Evolutionary conservation across 1,140 invertebrate species (phyloP), one percentile per base, ranked within the genome.

Genomic region (Lepidostoma basale): DNA sequence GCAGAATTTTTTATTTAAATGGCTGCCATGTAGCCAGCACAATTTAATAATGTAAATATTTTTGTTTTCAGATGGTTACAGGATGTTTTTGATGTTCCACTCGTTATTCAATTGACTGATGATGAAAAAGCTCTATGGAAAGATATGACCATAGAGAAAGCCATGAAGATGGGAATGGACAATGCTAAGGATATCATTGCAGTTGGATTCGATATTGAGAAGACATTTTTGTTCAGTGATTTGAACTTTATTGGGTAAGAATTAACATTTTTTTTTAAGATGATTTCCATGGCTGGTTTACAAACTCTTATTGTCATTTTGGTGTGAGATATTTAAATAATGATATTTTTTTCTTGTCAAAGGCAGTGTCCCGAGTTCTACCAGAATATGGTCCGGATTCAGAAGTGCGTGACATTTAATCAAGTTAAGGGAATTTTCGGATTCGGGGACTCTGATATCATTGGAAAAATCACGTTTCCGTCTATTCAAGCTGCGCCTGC

Each of bases 51-150:
- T 3, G 10, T 36, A 12, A 36, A 9, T 44, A n/a, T 16, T n/a
- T 30, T 1, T 58, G 3, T 42, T 60, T 49, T 20, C 45, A 96
- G 95, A 81, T 99, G 96, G 95, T 80, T 99, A 2, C 98, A 99
- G 85, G 97, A 99, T 74, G 90, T 93, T 0, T 99, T 99, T 79
- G 87, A 99, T 84, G 96, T 99, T 45, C 98, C 98, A 28, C 79
- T 99, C 16, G 90, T 99, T 0, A 94, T 98, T 74, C 96, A 99
- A 79, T 80, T 99, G 69, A 99, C 98, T 0, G 98, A 99, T 78
- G 98, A 99, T 83, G 98, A 99, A 79, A 99, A 99, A 78, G 95
- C 90, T 26, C 86, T 99, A 74, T 99, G 98, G 98, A 98, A 95
- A 80, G 95, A 99, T 79, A 81, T 99, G 23, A 92, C 89, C 68